These are phyloP conservation scores for Geotrypetes seraphini DNA, from an alignment of 2,797 vertebrate species.

Conservation along the genomic window DNA sequence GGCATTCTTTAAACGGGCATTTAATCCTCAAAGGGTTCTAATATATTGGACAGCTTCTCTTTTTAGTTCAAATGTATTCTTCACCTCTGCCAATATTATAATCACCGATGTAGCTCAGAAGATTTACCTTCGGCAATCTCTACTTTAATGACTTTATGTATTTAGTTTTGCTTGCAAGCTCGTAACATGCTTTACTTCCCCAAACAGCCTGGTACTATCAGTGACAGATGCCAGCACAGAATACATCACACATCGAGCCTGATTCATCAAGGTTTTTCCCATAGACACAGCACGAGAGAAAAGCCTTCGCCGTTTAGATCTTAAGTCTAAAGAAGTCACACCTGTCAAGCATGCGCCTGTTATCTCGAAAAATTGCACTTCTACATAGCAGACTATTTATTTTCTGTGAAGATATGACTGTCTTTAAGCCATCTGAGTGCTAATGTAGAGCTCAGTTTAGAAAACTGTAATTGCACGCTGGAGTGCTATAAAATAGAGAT, in stretches of 20 bases:
- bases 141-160: slow-evolving; percentile 5
- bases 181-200: slow-evolving; percentile 22
- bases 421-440: slow-evolving; percentile 34
- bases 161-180: too few species aligned
- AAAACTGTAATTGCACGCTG: slow-evolving; percentile 44
- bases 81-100: too few species aligned
- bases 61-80: background rate
- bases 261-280: too few species aligned
- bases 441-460: slow-evolving; percentile 31
- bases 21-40: background rate
- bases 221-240: slow-evolving; percentile 23
- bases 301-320: too few species aligned
- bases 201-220: slow-evolving; percentile 33
- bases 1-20: background rate
- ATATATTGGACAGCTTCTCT: background rate
- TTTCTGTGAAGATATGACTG: slow-evolving; percentile 42
- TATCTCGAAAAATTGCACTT: slow-evolving; percentile 31
- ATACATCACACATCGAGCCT: too few species aligned
- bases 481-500: slow-evolving; percentile 45
- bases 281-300: too few species aligned
- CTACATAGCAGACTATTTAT: slow-evolving; percentile 47
- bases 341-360: slow-evolving; percentile 41
- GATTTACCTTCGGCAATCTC: slow-evolving; percentile 10
- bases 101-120: too few species aligned
- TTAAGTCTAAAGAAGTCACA: slow-evolving; percentile 37